These are phyloP conservation scores for Etheostoma perlongum DNA, from an alignment of 2,797 vertebrate genomes.

Conservation along the genomic window DNA sequence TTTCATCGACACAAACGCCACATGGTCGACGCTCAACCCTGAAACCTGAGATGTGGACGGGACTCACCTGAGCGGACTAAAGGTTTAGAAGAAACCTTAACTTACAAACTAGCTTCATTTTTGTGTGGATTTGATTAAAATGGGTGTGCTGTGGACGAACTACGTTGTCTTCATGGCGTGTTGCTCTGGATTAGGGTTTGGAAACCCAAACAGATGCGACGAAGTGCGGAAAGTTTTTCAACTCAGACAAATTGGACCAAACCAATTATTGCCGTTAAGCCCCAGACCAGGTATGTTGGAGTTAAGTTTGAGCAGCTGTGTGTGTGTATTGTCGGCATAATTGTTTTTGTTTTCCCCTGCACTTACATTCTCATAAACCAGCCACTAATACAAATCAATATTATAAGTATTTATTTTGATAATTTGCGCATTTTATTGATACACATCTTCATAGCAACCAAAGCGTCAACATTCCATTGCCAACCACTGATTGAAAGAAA, in stretches of 20 bases:
- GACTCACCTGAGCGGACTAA: constrained; percentile 61
- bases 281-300: constrained; percentile 85
- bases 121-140: constrained; percentile 28
- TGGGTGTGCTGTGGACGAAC: constrained; percentile 53
- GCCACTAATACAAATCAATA: background rate
- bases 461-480: background rate
- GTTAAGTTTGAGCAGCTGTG: background rate
- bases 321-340: background rate
- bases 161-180: constrained; percentile 63
- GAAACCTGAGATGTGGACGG: constrained; percentile 53
- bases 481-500: constrained; percentile 3
- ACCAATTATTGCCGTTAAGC: constrained; percentile 76
- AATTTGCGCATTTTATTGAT: background rate
- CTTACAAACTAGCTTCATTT: background rate
- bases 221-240: constrained; percentile 91
- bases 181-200: constrained; percentile 49
- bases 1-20: background rate
- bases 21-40: constrained; percentile 16
- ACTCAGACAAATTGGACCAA: constrained; percentile 82
- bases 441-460: background rate
- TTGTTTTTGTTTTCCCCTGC: background rate
- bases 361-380: background rate
- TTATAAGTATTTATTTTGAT: background rate
- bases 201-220: constrained; percentile 82
- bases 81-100: constrained; percentile 14